phyloP scores from a whole-genome alignment of 2,888 invertebrate genomes.

The Sarcophaga variegata region DNA sequence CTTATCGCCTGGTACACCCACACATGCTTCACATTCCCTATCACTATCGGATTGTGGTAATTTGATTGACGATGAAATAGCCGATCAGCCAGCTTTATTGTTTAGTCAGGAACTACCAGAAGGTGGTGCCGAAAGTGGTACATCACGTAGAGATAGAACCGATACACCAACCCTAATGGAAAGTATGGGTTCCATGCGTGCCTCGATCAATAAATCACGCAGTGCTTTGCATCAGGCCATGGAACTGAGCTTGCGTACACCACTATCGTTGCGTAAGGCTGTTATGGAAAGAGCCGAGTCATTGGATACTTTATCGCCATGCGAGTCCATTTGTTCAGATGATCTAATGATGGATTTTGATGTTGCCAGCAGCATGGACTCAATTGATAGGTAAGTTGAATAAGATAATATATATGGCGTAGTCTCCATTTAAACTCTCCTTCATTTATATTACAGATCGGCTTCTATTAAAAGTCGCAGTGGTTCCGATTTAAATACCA shows the following conservation, averaged over 20 bases:
- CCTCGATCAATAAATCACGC: constrained; percentile 76
- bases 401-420: too few species aligned
- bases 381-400: constrained; percentile 78
- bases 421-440: too few species aligned
- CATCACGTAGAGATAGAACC: constrained; percentile 81
- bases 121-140: constrained; percentile 72
- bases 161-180: constrained; percentile 82
- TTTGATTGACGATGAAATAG: constrained; percentile 94
- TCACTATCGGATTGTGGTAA: constrained; percentile 90
- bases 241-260: constrained; percentile 81
- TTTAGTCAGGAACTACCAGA: constrained; percentile 86
- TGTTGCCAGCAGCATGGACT: constrained; percentile 81
- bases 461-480: constrained; percentile 80
- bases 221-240: constrained; percentile 81
- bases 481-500: constrained; percentile 83
- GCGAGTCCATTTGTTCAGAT: constrained; percentile 92
- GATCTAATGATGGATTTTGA: constrained; percentile 95
- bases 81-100: constrained; percentile 92
- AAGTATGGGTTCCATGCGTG: constrained; percentile 79
- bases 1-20: constrained; percentile 89
- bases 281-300: constrained; percentile 86
- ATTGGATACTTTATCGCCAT: constrained; percentile 91
- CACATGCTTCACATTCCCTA: constrained; percentile 89
- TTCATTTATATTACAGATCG: constrained; percentile 71
- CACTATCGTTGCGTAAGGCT: constrained; percentile 78